Conservation (phyloP, 2,797 vertebrate species). For the Lycodopsis pacificus region DNA sequence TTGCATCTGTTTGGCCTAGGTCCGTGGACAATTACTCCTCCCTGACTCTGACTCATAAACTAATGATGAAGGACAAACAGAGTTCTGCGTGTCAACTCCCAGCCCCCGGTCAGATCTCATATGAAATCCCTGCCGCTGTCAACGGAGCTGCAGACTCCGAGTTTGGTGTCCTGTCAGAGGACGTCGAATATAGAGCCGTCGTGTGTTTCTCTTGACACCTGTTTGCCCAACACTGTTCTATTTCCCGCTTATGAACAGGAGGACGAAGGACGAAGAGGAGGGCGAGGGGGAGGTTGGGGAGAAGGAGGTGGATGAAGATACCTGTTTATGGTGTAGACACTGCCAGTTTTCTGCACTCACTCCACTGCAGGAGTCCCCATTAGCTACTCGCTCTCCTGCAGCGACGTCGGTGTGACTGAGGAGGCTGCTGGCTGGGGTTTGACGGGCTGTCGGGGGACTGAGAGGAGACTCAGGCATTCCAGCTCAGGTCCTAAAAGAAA, state of each 20-base stretch:
- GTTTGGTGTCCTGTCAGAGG: conserved; percentile 57
- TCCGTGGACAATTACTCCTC: conserved; percentile 92
- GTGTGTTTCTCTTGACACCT: conserved; percentile 50
- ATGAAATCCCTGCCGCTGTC: conserved; percentile 93
- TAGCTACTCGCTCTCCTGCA: conserved; percentile 53
- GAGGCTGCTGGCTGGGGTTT: conserved; percentile 71
- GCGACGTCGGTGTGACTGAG: conserved; percentile 64
- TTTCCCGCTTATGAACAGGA: conserved; percentile 49
- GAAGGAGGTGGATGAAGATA: conserved; percentile 47
- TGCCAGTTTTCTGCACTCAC: conserved; percentile 68
- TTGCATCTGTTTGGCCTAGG: conserved; percentile 93
- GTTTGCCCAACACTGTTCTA: conserved; percentile 51
- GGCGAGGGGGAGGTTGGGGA: conserved; percentile 24
- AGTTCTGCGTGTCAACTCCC: conserved; percentile 92
- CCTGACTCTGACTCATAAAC: conserved; percentile 88
- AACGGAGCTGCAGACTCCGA: conserved; percentile 85
- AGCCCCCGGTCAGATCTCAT: conserved; percentile 92
- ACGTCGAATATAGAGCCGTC: conserved; percentile 49
- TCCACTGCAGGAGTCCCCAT: conserved; percentile 70
- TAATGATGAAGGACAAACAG: conserved; percentile 96
- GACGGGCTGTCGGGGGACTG: conserved; percentile 70
- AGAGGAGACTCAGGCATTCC: conserved; percentile 78
- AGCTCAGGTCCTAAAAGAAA: conserved; percentile 46
- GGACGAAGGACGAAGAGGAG: conserved; percentile 1
- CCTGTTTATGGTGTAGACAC: conserved; percentile 73